Percentiles rank a stretch among this genome's conserved stretches.
These are phyloP conservation scores for Sclerodermus sp. DNA, from an alignment of 2,888 invertebrate species.

Conservation along the genomic window DNA sequence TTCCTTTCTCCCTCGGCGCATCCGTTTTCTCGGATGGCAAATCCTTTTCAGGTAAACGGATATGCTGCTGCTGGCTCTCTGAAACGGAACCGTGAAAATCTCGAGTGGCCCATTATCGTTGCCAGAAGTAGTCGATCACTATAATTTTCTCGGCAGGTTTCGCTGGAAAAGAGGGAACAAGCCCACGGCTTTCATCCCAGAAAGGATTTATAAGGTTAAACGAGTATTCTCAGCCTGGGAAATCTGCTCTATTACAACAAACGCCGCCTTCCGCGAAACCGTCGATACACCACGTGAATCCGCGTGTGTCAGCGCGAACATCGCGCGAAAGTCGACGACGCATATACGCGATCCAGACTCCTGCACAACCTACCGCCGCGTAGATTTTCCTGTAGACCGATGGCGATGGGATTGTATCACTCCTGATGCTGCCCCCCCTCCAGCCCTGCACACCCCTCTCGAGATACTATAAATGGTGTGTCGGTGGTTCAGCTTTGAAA, in stretches of 20 bases:
- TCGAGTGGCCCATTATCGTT: too few species aligned
- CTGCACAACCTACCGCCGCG: conserved; percentile 26
- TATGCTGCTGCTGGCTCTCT: too few species aligned
- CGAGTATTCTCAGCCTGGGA: neutral
- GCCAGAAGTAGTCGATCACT: too few species aligned
- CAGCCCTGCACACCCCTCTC: too few species aligned
- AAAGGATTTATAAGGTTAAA: neutral
- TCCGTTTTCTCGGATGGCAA: conserved; percentile 10
- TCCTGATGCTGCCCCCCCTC: too few species aligned
- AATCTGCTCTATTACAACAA: neutral
- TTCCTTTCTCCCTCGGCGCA: neutral
- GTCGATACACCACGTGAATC: neutral
- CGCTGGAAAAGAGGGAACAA: too few species aligned
- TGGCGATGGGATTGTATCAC: conserved; percentile 22
- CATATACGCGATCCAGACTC: conserved; percentile 9
- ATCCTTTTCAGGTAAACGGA: conserved; percentile 4
- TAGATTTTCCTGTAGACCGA: conserved; percentile 38
- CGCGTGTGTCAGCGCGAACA: conserved; percentile 5
- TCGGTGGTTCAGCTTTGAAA: conserved; percentile 12
- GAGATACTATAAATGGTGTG: conserved; percentile 32
- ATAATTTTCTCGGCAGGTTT: too few species aligned
- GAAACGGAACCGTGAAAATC: too few species aligned
- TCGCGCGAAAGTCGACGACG: conserved; percentile 21
- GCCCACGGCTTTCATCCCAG: too few species aligned
- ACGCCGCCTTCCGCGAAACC: neutral